Evolutionary conservation across 2,888 invertebrate genomes (phyloP).

Genomic region (Dinocampus coccinellae): DNA sequence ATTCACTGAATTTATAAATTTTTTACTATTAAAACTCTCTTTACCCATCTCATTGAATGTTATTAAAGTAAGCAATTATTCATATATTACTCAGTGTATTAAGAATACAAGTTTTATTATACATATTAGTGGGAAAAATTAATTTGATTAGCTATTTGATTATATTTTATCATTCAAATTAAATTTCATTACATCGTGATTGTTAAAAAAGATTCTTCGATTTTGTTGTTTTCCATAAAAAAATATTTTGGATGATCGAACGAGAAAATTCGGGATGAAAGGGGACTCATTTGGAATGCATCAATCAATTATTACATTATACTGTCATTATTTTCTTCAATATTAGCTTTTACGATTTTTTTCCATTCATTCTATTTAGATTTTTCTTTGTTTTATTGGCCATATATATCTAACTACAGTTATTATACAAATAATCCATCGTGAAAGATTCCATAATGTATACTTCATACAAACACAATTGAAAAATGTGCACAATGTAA

Average conservation of each 20-base stretch:
- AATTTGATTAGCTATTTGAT: background rate
- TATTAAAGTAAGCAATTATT: background rate
- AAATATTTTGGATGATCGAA: background rate
- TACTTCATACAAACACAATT: conserved; percentile 45
- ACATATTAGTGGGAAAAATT: background rate
- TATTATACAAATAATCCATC: conserved; percentile 46
- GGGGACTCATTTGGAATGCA: background rate
- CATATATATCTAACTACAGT: conserved; percentile 47
- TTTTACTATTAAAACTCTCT: background rate
- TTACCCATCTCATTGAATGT: background rate
- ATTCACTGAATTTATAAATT: background rate
- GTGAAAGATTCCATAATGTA: conserved; percentile 44
- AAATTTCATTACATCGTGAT: background rate
- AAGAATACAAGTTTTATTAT: background rate
- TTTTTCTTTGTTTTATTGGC: conserved; percentile 42
- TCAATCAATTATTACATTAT: background rate
- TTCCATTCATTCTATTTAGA: conserved; percentile 18
- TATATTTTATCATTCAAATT: background rate
- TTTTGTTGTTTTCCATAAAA: background rate
- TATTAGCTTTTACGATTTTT: background rate
- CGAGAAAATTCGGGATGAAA: background rate
- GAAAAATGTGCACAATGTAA: conserved; percentile 41
- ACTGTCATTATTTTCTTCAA: background rate
- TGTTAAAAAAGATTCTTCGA: background rate
- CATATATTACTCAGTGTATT: background rate